Evolutionary conservation across 2,113 vertebrate species (phyloP), one percentile per base, ranked within the genome.

Genomic region (Epinephelus cyanopodus): DNA sequence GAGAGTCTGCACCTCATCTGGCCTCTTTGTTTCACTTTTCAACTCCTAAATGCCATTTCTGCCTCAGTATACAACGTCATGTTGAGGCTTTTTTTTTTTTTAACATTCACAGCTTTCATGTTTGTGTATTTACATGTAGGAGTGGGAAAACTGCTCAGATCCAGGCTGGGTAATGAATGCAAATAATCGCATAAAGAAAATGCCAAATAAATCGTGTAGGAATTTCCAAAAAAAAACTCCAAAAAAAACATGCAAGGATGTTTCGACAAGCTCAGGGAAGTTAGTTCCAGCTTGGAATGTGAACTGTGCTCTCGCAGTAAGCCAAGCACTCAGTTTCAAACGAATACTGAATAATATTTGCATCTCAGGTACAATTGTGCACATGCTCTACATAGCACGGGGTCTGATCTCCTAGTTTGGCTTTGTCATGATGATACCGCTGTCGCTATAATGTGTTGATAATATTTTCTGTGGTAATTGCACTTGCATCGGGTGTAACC

Each of bases 11-110:
- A 27, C 79, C 63, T 86, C 80, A 79, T 85, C 81, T 84, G 79
- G 67, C 72, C 81, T 69, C 81, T 89, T 89, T 86, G 83, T 91
- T 78, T 85, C 58, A 79, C 72, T 85, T 68, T 63, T 12, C 17
- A 42, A 5, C 58, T 25, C 45, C 50, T 52, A 45, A 60, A 56
- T 29, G n/a, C 33, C 8, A 37, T 58, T 57, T 57, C 15, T 56
- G 13, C 33, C 39, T 19, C n/a, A 12, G 15, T 65, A 13, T n/a
- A 39, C 3, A 25, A 5, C 47, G 12, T 56, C 3, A 54, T 25
- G 23, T 33, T 70, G 17, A 21, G 63, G 19, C 68, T 57, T 23
- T 47, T 27, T 7, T 65, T n/a, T 57, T 23, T 47, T 27, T 7
- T 66, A 18, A 33, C 18, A 50, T 25, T 11, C 21, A 21, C 52